Conservation (phyloP, 2,888 invertebrate genomes). For the Ametastegia equiseti region DNA sequence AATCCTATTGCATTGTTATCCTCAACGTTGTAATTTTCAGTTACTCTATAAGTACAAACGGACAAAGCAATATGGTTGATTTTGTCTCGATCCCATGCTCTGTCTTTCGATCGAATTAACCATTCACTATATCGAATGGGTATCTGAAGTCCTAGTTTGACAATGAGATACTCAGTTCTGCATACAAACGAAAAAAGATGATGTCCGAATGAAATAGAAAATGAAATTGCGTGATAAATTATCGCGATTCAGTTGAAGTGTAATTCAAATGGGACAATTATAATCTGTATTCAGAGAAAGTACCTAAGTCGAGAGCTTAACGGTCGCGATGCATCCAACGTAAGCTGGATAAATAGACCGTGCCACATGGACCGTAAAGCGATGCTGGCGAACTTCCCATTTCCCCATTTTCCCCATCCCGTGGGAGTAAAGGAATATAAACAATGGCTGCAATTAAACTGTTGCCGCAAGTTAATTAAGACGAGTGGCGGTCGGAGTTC, state of each 20-base stretch:
- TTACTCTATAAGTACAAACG: no score
- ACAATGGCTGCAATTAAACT: constrained; percentile 33
- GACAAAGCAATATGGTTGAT: constrained; percentile 1
- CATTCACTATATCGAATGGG: not conserved
- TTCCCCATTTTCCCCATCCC: constrained; percentile 16
- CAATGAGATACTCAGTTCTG: no score
- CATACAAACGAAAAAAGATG: not conserved
- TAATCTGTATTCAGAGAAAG: constrained; percentile 2
- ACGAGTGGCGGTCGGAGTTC: not conserved
- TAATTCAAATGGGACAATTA: not conserved
- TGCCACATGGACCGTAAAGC: constrained; percentile 26
- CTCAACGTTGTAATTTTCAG: not conserved
- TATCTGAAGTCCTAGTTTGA: no score
- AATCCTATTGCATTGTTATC: not conserved
- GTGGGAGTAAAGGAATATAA: constrained; percentile 31
- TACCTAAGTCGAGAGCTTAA: constrained; percentile 10
- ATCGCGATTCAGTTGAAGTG: not conserved
- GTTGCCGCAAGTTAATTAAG: constrained; percentile 38
- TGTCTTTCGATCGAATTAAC: not conserved
- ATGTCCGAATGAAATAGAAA: not conserved
- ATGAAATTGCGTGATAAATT: not conserved
- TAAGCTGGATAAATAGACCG: constrained; percentile 17
- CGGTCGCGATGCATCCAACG: not conserved
- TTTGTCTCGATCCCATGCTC: not conserved
- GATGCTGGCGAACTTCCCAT: constrained; percentile 17